These are phyloP conservation scores for Aspidiotus rigidus DNA, from an alignment of 2,888 invertebrate species.

Conservation along the genomic window DNA sequence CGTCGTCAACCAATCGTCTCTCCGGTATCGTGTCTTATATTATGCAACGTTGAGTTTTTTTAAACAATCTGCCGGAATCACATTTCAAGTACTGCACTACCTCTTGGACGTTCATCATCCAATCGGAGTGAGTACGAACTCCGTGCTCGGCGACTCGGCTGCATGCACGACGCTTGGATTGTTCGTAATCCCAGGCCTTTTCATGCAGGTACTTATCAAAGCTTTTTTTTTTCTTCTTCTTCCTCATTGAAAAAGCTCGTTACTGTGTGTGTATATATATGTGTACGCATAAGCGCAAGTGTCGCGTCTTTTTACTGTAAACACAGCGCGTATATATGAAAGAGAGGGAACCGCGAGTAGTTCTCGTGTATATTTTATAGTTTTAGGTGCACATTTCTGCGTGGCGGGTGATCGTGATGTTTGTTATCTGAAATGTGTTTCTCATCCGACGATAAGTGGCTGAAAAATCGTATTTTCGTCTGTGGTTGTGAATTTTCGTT, in stretches of 20 bases:
- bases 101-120: conserved; percentile 4
- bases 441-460: too few relatives aligned
- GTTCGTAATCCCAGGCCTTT: background rate
- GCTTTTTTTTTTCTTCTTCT: background rate
- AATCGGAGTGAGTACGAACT: background rate
- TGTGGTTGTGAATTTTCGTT: too few relatives aligned
- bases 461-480: too few relatives aligned
- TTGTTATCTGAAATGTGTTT: too few relatives aligned
- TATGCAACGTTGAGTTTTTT: conserved; percentile 1
- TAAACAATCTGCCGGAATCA: conserved; percentile 4
- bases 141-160: background rate
- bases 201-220: conserved; percentile 1
- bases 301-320: background rate
- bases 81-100: background rate
- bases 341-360: too few relatives aligned
- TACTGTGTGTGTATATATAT: background rate
- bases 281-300: background rate
- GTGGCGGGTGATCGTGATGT: too few relatives aligned
- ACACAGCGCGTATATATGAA: background rate
- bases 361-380: too few relatives aligned
- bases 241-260: background rate
- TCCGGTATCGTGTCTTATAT: background rate
- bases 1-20: conserved; percentile 2
- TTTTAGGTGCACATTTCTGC: too few relatives aligned
- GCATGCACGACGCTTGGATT: background rate